Evolutionary conservation across 2,113 vertebrate genomes (phyloP).

Genomic region (Xyrauchen texanus): DNA sequence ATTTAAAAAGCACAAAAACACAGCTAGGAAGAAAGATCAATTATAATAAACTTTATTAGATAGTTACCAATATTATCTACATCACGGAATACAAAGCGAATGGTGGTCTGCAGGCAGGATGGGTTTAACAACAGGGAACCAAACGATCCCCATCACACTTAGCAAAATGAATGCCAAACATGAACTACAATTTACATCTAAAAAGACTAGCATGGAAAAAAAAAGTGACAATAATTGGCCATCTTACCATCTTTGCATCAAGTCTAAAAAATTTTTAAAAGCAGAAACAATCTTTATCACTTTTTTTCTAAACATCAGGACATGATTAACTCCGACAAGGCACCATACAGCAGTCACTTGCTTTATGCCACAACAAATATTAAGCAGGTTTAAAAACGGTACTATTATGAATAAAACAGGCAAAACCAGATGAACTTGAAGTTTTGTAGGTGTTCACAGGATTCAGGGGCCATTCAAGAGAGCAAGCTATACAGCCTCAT

Average conservation of each 20-base stretch:
- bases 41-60: slow-evolving; percentile 91
- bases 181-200: slow-evolving; percentile 56
- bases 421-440: slow-evolving; percentile 1
- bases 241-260: slow-evolving; percentile 44
- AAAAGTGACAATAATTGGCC: slow-evolving; percentile 59
- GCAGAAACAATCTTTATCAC: too few relatives aligned
- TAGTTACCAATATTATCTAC: slow-evolving; percentile 85
- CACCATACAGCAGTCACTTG: slow-evolving; percentile 45
- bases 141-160: slow-evolving; percentile 51
- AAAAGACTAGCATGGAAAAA: slow-evolving; percentile 51
- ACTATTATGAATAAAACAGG: slow-evolving; percentile 51
- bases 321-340: background rate
- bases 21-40: slow-evolving; percentile 19
- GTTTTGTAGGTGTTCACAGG: slow-evolving; percentile 11
- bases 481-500: slow-evolving; percentile 50
- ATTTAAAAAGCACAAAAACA: background rate
- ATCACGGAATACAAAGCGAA: slow-evolving; percentile 81
- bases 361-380: slow-evolving; percentile 10
- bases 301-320: background rate
- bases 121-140: slow-evolving; percentile 44
- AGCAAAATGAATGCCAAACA: slow-evolving; percentile 55
- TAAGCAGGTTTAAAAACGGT: slow-evolving; percentile 42
- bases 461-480: slow-evolving; percentile 24
- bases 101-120: slow-evolving; percentile 79
- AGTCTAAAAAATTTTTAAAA: slow-evolving; percentile 51